These are phyloP conservation scores for Podarcis siculus DNA, from an alignment of 2,797 vertebrate species.

Conservation along the genomic window DNA sequence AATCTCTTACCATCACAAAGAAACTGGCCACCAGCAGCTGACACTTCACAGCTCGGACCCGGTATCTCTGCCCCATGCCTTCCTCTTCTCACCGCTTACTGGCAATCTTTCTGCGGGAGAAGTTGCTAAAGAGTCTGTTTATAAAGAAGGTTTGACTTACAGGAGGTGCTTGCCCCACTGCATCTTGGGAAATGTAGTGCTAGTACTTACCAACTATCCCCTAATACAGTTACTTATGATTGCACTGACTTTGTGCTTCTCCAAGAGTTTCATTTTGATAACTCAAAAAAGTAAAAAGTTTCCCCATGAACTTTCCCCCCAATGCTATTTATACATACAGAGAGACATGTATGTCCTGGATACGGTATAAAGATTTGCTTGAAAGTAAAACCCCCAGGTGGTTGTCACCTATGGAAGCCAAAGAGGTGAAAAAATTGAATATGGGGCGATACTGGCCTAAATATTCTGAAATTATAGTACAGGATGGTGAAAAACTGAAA, in stretches of 20 bases:
- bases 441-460: no score
- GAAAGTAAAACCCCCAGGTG: no score
- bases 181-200: slow-evolving; percentile 70
- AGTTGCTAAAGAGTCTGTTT: slow-evolving; percentile 58
- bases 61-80: slow-evolving; percentile 49
- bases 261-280: neutral
- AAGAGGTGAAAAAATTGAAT: no score
- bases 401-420: no score
- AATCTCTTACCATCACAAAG: slow-evolving; percentile 68
- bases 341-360: no score
- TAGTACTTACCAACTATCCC: slow-evolving; percentile 17
- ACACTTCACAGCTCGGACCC: slow-evolving; percentile 69
- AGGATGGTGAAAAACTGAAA: no score
- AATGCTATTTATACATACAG: no score
- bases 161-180: slow-evolving; percentile 45
- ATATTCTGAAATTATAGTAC: no score
- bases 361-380: no score
- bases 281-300: neutral
- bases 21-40: slow-evolving; percentile 73
- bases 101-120: slow-evolving; percentile 39
- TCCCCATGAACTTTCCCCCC: neutral
- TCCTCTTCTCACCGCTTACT: slow-evolving; percentile 36
- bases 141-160: slow-evolving; percentile 34
- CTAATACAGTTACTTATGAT: neutral
- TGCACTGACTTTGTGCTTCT: neutral